Evolutionary conservation across 1,140 invertebrate genomes (phyloP).

Genomic region (Drosophila subobscura): DNA sequence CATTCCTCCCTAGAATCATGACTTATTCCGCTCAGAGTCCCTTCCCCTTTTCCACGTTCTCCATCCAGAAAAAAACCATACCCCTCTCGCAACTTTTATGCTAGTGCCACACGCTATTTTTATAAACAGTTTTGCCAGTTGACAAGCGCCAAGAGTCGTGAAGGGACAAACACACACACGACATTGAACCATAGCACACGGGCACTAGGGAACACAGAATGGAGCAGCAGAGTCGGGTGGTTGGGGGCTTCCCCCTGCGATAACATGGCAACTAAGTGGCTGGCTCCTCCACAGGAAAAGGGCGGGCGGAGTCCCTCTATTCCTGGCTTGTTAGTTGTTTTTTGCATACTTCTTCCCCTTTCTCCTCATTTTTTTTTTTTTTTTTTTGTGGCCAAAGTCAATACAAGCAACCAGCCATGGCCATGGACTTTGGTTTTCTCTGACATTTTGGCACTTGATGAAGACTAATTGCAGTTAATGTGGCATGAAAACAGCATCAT

Average conservation of each 20-base stretch:
- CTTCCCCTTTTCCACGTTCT: too few relatives aligned
- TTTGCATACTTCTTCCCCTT: constrained; percentile 44
- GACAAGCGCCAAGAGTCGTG: constrained; percentile 61
- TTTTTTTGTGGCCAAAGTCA: constrained; percentile 41
- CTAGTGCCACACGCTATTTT: constrained; percentile 78
- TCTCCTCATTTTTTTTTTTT: not conserved
- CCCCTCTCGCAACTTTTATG: constrained; percentile 41
- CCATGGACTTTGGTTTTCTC: constrained; percentile 17
- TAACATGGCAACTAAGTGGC: constrained; percentile 75
- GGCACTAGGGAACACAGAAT: constrained; percentile 9
- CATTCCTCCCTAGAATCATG: too few relatives aligned
- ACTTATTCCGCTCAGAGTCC: too few relatives aligned
- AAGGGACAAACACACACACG: constrained; percentile 42
- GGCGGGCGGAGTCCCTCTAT: constrained; percentile 8
- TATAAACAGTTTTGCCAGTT: constrained; percentile 80
- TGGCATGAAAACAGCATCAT: constrained; percentile 62
- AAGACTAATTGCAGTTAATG: constrained; percentile 79
- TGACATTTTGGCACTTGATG: constrained; percentile 66
- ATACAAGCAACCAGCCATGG: constrained; percentile 32
- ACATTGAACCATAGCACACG: constrained; percentile 66
- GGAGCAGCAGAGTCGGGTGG: not conserved
- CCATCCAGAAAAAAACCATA: too few relatives aligned
- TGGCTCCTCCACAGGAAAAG: constrained; percentile 14
- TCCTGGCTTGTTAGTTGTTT: constrained; percentile 55
- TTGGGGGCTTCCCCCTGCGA: constrained; percentile 7